Evolutionary conservation across 1,140 invertebrate species (phyloP).

Genomic region (Vanessa tameamea): DNA sequence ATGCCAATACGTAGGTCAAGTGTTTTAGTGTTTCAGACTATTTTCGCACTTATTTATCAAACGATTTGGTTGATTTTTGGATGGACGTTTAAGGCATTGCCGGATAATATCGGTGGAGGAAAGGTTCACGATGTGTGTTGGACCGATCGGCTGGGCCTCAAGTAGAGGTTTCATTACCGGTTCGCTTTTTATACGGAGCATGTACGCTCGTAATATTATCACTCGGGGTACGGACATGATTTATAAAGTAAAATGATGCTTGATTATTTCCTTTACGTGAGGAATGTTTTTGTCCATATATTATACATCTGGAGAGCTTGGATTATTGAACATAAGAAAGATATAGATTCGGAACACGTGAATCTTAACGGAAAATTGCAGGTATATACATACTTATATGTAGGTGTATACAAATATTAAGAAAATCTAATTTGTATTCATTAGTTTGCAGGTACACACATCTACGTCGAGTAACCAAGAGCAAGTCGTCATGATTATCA

Average conservation of each 20-base stretch:
- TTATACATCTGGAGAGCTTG: no score
- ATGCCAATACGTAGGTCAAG: constrained; percentile 65
- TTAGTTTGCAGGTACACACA: no score
- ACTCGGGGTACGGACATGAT: not conserved
- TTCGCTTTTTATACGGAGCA: constrained; percentile 34
- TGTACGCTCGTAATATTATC: constrained; percentile 11
- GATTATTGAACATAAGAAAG: no score
- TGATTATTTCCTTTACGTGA: not conserved
- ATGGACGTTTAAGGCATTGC: not conserved
- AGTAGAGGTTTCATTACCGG: constrained; percentile 41
- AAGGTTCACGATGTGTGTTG: constrained; percentile 29
- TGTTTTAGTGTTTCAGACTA: constrained; percentile 23
- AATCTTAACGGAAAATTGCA: no score
- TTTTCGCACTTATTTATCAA: constrained; percentile 25
- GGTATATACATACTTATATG: no score
- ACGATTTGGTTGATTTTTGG: constrained; percentile 18
- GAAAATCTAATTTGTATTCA: no score
- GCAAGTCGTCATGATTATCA: no score
- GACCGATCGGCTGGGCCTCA: constrained; percentile 29
- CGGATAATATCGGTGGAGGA: constrained; percentile 34
- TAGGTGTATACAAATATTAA: no score
- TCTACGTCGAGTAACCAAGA: no score
- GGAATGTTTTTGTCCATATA: no score
- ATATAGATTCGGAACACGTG: no score
- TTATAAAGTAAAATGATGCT: not conserved